phyloP scores from a whole-genome alignment of 2,113 vertebrate species.

The Platichthys stellatus region DNA sequence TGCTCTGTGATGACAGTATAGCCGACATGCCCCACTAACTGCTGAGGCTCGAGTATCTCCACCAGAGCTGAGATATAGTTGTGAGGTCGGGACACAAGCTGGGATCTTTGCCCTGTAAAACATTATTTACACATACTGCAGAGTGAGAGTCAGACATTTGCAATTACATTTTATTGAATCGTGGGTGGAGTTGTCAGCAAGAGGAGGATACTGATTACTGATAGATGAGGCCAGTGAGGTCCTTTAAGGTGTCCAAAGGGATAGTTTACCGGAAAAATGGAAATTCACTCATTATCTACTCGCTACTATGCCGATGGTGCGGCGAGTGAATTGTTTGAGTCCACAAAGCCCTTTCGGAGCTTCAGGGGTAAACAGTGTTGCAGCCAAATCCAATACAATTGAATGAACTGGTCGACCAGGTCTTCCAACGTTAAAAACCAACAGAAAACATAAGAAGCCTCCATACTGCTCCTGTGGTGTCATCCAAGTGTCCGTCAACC shows the following conservation, averaged over 20 bases:
- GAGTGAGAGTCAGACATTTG: conserved; percentile 4
- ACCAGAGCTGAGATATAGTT: conserved; percentile 40
- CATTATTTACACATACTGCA: conserved; percentile 9
- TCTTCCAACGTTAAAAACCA: too few relatives aligned
- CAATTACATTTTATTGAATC: conserved; percentile 54
- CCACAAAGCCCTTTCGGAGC: too few relatives aligned
- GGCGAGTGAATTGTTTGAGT: too few relatives aligned
- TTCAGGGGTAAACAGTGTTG: too few relatives aligned
- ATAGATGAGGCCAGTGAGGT: background rate
- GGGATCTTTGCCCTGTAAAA: background rate
- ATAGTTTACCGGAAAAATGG: too few relatives aligned
- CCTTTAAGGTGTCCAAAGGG: too few relatives aligned
- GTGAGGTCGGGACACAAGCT: background rate
- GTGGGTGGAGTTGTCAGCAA: background rate
- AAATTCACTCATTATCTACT: background rate
- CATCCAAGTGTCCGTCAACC: too few relatives aligned
- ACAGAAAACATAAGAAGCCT: too few relatives aligned
- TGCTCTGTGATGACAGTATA: conserved; percentile 15
- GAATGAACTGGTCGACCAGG: too few relatives aligned
- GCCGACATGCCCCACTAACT: conserved; percentile 17
- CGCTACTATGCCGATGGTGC: too few relatives aligned
- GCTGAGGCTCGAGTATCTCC: conserved; percentile 25
- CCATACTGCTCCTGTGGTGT: too few relatives aligned
- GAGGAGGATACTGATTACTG: background rate
- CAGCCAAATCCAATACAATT: too few relatives aligned